Conservation (phyloP, 2,888 invertebrate species). For the Rhagium mordax region DNA sequence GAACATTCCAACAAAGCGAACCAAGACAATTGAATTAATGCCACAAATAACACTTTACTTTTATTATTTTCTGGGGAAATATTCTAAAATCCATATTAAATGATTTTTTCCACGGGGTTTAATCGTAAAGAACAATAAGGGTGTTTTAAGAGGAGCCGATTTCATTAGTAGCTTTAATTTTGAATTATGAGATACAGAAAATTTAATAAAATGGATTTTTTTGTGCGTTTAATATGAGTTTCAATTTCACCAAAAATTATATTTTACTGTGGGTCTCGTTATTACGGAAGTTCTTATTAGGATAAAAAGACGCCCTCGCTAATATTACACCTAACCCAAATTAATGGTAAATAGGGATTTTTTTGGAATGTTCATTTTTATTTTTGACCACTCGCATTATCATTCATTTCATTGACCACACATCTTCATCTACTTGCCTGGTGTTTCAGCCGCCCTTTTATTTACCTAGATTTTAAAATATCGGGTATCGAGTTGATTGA, state of each 20-base stretch:
- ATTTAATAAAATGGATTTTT: neutral
- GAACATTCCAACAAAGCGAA: neutral
- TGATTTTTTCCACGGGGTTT: neutral
- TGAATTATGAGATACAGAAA: neutral
- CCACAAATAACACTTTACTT: neutral
- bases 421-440: neutral
- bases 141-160: neutral
- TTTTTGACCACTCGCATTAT: too few relatives aligned
- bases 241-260: neutral
- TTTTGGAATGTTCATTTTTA: too few relatives aligned
- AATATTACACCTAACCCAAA: too few relatives aligned
- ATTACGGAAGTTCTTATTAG: neutral
- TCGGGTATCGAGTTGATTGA: neutral
- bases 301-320: neutral
- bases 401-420: too few relatives aligned
- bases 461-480: neutral
- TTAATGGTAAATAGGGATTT: too few relatives aligned
- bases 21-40: neutral
- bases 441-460: neutral
- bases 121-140: neutral
- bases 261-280: neutral
- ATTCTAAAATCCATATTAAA: neutral
- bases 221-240: neutral
- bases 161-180: neutral
- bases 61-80: neutral